Evolutionary conservation across 92 coral and sea anemone genomes (phyloP).

Genomic region (Epizoanthus stellaris): DNA sequence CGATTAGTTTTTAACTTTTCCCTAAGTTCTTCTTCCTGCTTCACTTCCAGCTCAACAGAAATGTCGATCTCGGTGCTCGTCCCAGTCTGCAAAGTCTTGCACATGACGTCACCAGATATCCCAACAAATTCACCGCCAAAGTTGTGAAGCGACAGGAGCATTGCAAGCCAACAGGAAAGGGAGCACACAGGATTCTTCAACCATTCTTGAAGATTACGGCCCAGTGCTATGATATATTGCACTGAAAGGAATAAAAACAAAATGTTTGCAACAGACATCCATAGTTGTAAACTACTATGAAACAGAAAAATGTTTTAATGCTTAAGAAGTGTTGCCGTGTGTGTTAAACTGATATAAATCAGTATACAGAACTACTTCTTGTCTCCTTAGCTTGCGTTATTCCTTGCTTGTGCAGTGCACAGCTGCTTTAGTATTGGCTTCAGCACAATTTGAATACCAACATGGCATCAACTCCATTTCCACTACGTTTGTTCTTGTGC

Average conservation of each 20-base stretch:
- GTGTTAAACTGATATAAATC: no score
- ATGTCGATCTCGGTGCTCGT: constrained; percentile 1
- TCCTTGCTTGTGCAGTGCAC: no score
- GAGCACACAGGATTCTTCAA: constrained; percentile 9
- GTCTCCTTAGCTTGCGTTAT: no score
- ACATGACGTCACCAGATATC: constrained; percentile 18
- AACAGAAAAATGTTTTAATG: no score
- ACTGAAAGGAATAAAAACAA: not conserved
- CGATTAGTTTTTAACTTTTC: not conserved
- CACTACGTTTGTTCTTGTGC: no score
- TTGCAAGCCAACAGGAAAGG: constrained; percentile 18
- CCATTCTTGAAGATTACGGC: not conserved
- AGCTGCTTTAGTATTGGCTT: no score
- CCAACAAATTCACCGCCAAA: constrained; percentile 19
- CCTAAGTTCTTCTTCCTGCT: not conserved
- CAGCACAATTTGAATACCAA: no score
- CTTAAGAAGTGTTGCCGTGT: no score
- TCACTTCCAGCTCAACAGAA: constrained; percentile 7
- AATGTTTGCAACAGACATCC: no score
- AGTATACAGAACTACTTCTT: no score
- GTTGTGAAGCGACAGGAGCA: not conserved
- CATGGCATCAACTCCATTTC: no score
- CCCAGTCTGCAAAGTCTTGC: not conserved
- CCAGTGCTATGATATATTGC: not conserved
- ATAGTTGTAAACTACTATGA: no score